These are phyloP conservation scores for Eupithecia subumbrata DNA, from an alignment of 2,888 invertebrate genomes.

Conservation along the genomic window DNA sequence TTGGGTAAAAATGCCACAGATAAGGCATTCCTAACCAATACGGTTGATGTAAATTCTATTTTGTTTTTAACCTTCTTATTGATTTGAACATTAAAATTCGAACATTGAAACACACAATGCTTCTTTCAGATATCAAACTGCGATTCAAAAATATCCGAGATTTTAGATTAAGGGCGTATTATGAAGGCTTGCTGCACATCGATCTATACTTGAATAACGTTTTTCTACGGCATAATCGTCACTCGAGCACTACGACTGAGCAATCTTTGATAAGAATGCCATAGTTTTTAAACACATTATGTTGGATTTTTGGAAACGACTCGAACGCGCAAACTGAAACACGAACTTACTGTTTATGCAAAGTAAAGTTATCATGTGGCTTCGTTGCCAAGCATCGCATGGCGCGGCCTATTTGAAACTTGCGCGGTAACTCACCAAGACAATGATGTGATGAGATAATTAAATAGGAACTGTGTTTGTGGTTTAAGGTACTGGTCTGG, in stretches of 20 bases:
- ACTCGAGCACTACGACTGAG: too few species aligned
- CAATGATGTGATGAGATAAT: neutral
- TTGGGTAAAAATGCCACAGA: too few species aligned
- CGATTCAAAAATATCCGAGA: neutral
- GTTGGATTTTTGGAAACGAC: too few species aligned
- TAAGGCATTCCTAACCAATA: too few species aligned
- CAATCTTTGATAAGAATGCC: too few species aligned
- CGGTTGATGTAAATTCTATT: neutral
- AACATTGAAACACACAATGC: neutral
- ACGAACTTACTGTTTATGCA: neutral
- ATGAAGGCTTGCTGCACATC: too few species aligned
- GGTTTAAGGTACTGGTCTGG: neutral
- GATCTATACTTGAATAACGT: too few species aligned
- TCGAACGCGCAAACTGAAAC: neutral
- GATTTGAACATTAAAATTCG: neutral
- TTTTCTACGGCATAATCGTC: too few species aligned
- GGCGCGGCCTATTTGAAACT: slow-evolving; percentile 4
- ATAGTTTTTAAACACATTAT: too few species aligned
- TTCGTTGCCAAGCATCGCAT: slow-evolving; percentile 6
- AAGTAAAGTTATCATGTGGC: neutral
- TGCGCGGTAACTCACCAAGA: neutral
- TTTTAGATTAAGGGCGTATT: too few species aligned
- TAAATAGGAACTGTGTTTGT: neutral
- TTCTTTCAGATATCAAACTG: neutral
- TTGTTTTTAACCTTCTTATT: neutral